A percentile compares a stretch with the other conserved stretches of the same genome.
Conservation (phyloP, 2,888 invertebrate genomes). For the Aphidius colemani region DNA sequence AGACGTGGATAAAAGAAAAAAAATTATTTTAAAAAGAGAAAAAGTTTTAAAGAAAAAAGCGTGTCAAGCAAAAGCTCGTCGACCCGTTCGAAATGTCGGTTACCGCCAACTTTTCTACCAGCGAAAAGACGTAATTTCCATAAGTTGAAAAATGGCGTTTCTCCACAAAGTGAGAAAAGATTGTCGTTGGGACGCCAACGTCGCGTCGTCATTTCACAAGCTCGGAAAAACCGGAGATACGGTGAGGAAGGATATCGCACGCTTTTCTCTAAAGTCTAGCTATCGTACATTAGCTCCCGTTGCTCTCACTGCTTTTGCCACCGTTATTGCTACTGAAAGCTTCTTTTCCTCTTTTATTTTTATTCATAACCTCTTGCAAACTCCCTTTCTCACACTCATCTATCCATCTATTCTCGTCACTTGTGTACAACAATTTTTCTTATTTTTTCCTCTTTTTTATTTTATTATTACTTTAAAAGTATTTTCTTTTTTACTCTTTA, state of each 20-base stretch:
- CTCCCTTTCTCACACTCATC: too few species aligned
- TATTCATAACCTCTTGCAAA: too few species aligned
- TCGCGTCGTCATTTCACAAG: slow-evolving; percentile 21
- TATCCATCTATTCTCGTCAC: too few species aligned
- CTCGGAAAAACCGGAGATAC: too few species aligned
- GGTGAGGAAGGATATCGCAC: too few species aligned
- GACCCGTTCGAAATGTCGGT: slow-evolving; percentile 13
- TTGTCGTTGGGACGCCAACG: slow-evolving; percentile 24
- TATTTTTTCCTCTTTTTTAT: slow-evolving; percentile 2
- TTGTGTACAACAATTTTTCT: background rate
- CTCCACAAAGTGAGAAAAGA: slow-evolving; percentile 52
- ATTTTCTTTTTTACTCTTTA: background rate
- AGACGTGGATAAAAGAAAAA: slow-evolving; percentile 4
- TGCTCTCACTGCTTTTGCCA: slow-evolving; percentile 1
- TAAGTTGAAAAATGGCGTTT: slow-evolving; percentile 54
- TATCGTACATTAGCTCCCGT: slow-evolving; percentile 24
- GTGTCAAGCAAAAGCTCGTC: slow-evolving; percentile 21
- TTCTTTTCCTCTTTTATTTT: too few species aligned
- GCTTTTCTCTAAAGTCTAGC: slow-evolving; percentile 4
- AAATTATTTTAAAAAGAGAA: slow-evolving; percentile 20
- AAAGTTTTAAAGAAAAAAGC: slow-evolving; percentile 15
- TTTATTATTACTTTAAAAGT: background rate
- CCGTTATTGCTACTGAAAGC: too few species aligned
- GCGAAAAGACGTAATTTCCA: slow-evolving; percentile 50
- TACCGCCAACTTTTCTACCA: slow-evolving; percentile 22